Base-by-base conservation (phyloP, 2,888 invertebrate species). In the Dynastes hyllus region DNA sequence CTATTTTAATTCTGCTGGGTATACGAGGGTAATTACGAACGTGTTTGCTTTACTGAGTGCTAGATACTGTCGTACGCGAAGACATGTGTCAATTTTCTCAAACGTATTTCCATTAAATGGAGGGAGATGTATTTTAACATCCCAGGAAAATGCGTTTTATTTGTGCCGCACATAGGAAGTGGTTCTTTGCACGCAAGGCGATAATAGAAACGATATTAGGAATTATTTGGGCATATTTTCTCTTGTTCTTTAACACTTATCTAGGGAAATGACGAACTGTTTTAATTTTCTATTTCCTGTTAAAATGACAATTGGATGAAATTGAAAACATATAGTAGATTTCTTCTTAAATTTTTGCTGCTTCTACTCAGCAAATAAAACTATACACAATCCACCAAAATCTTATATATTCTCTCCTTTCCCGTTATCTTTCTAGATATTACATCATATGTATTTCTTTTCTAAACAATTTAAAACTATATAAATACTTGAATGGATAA, bases 41-140 rank as follows among this genome's bases (percentile, higher is more conserved):
- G 11, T 73, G 73, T 73, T 73, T 73, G 40, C 58, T 58, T 61
- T 73, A 37, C 58, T 73, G 58, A 73, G 73, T 73, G 73, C 73
- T 73, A 73, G 58, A 58, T 58, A 58, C n/a, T 73, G 73, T 73
- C 73, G 58, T 61, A 16, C 37, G 73, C 22, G 11, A 45, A 37
- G 58, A 40, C 55, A 73, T 40, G 22, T 73, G 73, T 40, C 40
- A 37, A 73, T 61, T 73, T 58, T 73, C 73, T 73, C 73, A 73
- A 50, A 37, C 55, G 22, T 13, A 67, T 16, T 27, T 16, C 45
- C 45, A 40, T 40, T 40, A 67, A 73, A 73, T 45, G 40, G 58
- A 73, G 16, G 1, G 58, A 40, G 73, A 73, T 58, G 11, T 3
- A 40, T 27, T 32, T 45, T n/a, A 40, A 6, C 61, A 61, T 6